Conservation (phyloP, 2,888 invertebrate genomes). For the Carterocephalus palaemon region DNA sequence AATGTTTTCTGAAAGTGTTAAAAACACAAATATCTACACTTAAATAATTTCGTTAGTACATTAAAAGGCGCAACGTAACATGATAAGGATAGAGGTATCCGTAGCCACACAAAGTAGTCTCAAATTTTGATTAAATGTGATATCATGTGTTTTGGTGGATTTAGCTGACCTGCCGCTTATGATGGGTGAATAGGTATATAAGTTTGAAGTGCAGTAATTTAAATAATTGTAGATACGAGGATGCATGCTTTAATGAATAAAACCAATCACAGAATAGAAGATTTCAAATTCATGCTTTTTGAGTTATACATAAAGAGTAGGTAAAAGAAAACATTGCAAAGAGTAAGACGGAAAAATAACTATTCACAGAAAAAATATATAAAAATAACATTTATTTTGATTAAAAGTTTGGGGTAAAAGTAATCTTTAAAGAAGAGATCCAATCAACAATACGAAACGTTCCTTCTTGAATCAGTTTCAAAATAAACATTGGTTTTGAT, state of each 20-base stretch:
- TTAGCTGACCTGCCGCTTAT: slow-evolving; percentile 41
- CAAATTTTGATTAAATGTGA: slow-evolving; percentile 38
- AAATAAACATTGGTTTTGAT: slow-evolving; percentile 5
- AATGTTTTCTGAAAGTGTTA: slow-evolving; percentile 61
- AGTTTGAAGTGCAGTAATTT: slow-evolving; percentile 27
- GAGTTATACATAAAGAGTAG: slow-evolving; percentile 40
- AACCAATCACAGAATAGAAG: slow-evolving; percentile 35
- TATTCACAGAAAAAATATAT: slow-evolving; percentile 35
- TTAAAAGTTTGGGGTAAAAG: no score
- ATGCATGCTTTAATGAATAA: slow-evolving; percentile 52
- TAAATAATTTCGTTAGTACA: slow-evolving; percentile 27
- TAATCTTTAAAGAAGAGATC: no score
- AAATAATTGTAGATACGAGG: slow-evolving; percentile 29
- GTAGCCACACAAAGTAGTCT: slow-evolving; percentile 76
- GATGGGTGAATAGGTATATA: slow-evolving; percentile 28
- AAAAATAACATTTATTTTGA: slow-evolving; percentile 7
- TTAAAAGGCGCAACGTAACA: slow-evolving; percentile 32
- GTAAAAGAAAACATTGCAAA: slow-evolving; percentile 76
- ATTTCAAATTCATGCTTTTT: slow-evolving; percentile 39
- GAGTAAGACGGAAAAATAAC: slow-evolving; percentile 50
- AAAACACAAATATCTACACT: slow-evolving; percentile 15
- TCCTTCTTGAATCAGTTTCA: slow-evolving; percentile 24
- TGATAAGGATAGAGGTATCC: slow-evolving; percentile 35
- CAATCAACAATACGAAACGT: slow-evolving; percentile 4
- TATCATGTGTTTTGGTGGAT: slow-evolving; percentile 44